Conservation (phyloP, 2,797 vertebrate species). For the Pteropus rufus region DNA sequence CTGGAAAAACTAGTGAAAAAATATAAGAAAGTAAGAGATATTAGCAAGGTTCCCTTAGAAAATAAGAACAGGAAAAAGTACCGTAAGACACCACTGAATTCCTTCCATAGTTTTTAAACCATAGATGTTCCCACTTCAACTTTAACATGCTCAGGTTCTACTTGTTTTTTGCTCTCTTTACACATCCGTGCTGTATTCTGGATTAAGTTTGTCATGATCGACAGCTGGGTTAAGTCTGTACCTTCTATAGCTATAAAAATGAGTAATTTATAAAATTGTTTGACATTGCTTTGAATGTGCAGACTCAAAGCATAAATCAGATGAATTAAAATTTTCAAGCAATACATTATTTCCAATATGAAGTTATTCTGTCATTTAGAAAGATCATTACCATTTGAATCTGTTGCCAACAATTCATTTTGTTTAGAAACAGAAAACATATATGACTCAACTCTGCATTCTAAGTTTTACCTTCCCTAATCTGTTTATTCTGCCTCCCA, state of each 20-base stretch:
- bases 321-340: background rate
- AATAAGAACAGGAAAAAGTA: background rate
- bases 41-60: background rate
- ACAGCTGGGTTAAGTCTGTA: background rate
- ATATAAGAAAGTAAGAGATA: background rate
- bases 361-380: background rate
- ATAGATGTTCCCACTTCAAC: background rate
- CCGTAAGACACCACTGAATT: background rate
- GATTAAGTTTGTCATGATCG: background rate
- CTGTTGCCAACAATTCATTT: slow-evolving; percentile 1
- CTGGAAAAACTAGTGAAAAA: slow-evolving; percentile 91
- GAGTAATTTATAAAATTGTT: background rate
- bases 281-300: background rate
- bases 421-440: slow-evolving; percentile 19
- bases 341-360: background rate
- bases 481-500: background rate
- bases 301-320: background rate
- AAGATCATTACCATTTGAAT: background rate
- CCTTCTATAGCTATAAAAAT: background rate
- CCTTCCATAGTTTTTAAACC: background rate
- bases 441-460: background rate
- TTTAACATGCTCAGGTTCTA: background rate
- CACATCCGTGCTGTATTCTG: background rate
- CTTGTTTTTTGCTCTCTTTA: background rate
- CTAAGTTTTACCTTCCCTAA: background rate